Conservation (phyloP, 2,888 invertebrate species). For the Bombylius discolor region DNA sequence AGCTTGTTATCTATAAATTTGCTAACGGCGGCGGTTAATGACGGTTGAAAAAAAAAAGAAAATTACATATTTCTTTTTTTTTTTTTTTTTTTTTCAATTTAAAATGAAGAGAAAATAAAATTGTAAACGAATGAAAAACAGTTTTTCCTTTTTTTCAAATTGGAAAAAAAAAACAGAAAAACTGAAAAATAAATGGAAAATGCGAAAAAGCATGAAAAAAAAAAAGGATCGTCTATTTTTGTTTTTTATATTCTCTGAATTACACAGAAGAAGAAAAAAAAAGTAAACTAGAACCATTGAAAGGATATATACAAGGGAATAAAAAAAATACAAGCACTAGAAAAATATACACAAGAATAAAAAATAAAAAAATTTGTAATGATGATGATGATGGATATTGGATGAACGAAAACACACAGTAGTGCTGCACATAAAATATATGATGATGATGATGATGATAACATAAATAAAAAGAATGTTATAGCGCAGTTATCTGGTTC, state of each 20-base stretch:
- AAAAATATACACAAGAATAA: too few species aligned
- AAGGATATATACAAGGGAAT: too few species aligned
- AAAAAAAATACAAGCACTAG: not conserved
- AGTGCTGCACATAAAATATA: not conserved
- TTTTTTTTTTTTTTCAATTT: not conserved
- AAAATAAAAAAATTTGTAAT: too few species aligned
- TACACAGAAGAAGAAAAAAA: too few species aligned
- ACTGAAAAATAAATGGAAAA: too few species aligned
- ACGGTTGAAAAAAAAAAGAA: not conserved
- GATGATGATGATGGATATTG: not conserved
- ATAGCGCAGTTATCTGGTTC: constrained; percentile 4
- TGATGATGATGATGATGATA: not conserved
- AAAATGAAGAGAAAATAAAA: constrained; percentile 1
- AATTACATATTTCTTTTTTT: too few species aligned
- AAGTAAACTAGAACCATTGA: too few species aligned
- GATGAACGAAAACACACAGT: too few species aligned
- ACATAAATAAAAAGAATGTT: not conserved
- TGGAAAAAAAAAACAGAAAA: too few species aligned
- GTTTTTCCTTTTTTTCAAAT: not conserved
- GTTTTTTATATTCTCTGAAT: too few species aligned
- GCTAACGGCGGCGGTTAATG: constrained; percentile 2
- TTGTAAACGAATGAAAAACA: not conserved
- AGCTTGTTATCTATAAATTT: constrained; percentile 12
- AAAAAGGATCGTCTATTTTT: too few species aligned
- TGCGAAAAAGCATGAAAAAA: too few species aligned